These are phyloP conservation scores for Heliothis virescens DNA, from an alignment of 1,140 invertebrate species.

Conservation along the genomic window DNA sequence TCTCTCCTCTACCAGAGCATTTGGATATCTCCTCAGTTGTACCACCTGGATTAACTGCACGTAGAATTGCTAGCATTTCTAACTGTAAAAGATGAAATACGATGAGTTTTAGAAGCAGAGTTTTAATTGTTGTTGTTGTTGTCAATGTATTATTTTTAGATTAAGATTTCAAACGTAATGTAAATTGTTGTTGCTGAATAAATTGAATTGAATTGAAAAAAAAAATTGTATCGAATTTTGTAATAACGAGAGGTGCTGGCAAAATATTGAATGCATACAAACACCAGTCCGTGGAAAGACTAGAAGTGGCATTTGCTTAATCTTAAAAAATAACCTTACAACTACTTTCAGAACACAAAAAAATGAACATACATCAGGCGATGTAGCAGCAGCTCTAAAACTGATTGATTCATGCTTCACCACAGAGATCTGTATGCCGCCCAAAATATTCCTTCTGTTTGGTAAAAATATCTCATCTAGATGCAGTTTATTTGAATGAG, in stretches of 20 bases:
- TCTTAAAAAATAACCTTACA: not conserved
- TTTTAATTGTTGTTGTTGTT: no score
- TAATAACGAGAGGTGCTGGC: no score
- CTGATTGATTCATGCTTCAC: slow-evolving; percentile 69
- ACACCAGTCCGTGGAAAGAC: no score
- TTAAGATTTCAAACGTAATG: no score
- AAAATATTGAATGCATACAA: no score
- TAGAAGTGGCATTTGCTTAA: not conserved
- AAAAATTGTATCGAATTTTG: not conserved
- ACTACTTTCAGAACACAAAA: no score
- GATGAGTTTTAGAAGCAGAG: not conserved
- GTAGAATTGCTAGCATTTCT: slow-evolving; percentile 71
- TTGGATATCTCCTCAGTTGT: slow-evolving; percentile 59
- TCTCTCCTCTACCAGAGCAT: slow-evolving; percentile 69
- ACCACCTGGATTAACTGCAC: slow-evolving; percentile 48
- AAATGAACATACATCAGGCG: slow-evolving; percentile 61
- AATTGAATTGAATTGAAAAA: no score
- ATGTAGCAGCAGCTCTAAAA: slow-evolving; percentile 71
- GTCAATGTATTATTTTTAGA: no score
- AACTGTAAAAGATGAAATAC: slow-evolving; percentile 58
- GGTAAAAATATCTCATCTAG: slow-evolving; percentile 77
- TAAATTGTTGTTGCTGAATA: no score
- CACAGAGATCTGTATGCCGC: slow-evolving; percentile 72
- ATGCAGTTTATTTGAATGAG: slow-evolving; percentile 64
- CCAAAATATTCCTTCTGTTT: slow-evolving; percentile 77